Evolutionary conservation across 1,140 invertebrate genomes (phyloP), one percentile per base, ranked within the genome.

Genomic region (Chironomus tepperi): DNA sequence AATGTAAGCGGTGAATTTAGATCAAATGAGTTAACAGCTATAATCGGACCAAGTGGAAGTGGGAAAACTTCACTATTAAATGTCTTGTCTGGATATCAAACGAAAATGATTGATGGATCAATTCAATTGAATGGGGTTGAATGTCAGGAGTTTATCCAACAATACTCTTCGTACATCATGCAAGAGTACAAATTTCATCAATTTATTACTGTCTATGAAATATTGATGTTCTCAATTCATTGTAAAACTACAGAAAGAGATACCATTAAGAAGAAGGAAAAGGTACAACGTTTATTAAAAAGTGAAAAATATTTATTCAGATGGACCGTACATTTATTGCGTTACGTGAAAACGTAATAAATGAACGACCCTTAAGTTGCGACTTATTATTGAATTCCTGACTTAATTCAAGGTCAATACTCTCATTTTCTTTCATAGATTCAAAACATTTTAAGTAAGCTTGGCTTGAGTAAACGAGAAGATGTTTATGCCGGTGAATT

Each of bases 151-250:
- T 18, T 18, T 16, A 80, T 86, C 86, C 24, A 86, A 89, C 65
- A 87, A 89, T 75, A 97, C 96, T 80, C 86, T 93, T 47, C 93
- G 74, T 98, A 97, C 80, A 96, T 97, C 75, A 93, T 94, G 83
- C 95, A 97, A 82, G 90, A 97, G 77, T 94, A 96, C 78, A 87
- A 90, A 77, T 84, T 98, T 8, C 89, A 95, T 75, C 88, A 92
- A 0, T 86, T 93, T 77, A 86, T 98, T 1, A 93, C 92, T 0
- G 93, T 96, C 0, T 84, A 89, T 42, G 95, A 98, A 83, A 89
- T 93, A 2, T 93, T 98, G 87, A 85, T 87, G 75, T 88, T 94
- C 73, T 93, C 95, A 1, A 93, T 93, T 0, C 92, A 96, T 80
- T 86, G 98, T 0, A 97, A 97, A 82, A 85, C 96, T 12, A 88